Percentiles rank a stretch among this genome's conserved stretches.
Conservation (phyloP, 2,888 invertebrate genomes). For the Chrysodeixis includens region DNA sequence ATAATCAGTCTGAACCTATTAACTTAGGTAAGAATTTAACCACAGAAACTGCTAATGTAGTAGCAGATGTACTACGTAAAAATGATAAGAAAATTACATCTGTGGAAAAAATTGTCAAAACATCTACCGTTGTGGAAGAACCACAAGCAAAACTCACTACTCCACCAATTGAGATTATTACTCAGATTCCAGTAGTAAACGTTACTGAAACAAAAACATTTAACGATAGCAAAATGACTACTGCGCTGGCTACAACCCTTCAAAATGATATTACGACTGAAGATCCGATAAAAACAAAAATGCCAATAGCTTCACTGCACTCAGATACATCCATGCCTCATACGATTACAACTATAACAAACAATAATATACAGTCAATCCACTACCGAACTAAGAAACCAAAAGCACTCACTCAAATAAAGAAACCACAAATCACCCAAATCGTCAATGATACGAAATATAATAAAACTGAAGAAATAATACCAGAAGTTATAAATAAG, state of each 20-base stretch:
- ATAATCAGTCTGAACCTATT: background rate
- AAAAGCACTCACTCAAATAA: constrained; percentile 78
- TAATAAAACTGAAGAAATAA: constrained; percentile 58
- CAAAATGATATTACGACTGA: constrained; percentile 22
- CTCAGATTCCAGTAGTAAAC: constrained; percentile 16
- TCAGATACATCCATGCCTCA: constrained; percentile 63
- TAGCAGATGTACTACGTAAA: no score
- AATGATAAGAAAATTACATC: no score
- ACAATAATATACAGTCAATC: constrained; percentile 80
- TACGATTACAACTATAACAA: constrained; percentile 80
- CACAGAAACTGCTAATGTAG: no score
- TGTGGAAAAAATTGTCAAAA: constrained; percentile 16
- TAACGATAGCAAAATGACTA: constrained; percentile 14
- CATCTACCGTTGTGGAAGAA: constrained; percentile 14
- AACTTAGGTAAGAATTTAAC: no score
- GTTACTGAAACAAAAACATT: constrained; percentile 6
- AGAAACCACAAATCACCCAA: constrained; percentile 69
- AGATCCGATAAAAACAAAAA: constrained; percentile 21
- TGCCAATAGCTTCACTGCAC: constrained; percentile 37
- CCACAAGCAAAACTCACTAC: constrained; percentile 9
- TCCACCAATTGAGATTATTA: background rate
- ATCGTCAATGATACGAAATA: constrained; percentile 62
- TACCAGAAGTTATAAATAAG: constrained; percentile 65
- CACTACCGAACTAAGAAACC: constrained; percentile 84
- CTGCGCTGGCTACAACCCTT: constrained; percentile 9